Percentiles rank a stretch among this genome's conserved stretches.
Conservation (phyloP, 2,888 invertebrate species). For the Dryadula phaetusa region DNA sequence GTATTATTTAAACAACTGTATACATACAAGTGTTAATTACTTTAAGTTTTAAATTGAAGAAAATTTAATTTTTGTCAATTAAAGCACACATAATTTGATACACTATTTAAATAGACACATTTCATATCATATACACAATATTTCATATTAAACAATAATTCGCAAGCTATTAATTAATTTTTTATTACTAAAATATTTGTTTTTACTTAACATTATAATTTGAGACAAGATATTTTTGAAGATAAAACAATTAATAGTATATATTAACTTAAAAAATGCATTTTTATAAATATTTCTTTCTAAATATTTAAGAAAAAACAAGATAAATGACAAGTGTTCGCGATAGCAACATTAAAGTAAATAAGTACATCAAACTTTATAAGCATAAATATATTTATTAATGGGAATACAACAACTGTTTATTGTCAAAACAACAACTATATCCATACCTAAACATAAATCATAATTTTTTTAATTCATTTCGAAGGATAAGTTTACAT, state of each 20-base stretch:
- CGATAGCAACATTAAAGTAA: too few species aligned
- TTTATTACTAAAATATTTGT: too few species aligned
- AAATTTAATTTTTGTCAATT: background rate
- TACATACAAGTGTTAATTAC: background rate
- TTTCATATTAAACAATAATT: background rate
- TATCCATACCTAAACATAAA: background rate
- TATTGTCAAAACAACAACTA: background rate
- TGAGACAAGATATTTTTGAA: background rate
- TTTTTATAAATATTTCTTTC: too few species aligned
- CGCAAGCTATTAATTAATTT: too few species aligned
- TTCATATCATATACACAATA: too few species aligned
- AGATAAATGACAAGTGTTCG: too few species aligned
- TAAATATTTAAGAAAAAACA: too few species aligned
- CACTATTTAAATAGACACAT: background rate
- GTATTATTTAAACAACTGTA: background rate
- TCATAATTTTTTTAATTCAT: conserved; percentile 34
- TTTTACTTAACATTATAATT: background rate
- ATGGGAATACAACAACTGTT: too few species aligned
- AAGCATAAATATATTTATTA: too few species aligned
- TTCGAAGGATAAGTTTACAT: conserved; percentile 48
- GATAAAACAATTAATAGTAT: too few species aligned
- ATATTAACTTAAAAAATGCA: background rate
- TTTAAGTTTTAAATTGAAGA: background rate
- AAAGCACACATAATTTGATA: background rate
- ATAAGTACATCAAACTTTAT: too few species aligned